A percentile compares a stretch with the other conserved stretches of the same genome.
Evolutionary conservation across 1,140 invertebrate genomes (phyloP).

Genomic region (Drosophila littoralis): DNA sequence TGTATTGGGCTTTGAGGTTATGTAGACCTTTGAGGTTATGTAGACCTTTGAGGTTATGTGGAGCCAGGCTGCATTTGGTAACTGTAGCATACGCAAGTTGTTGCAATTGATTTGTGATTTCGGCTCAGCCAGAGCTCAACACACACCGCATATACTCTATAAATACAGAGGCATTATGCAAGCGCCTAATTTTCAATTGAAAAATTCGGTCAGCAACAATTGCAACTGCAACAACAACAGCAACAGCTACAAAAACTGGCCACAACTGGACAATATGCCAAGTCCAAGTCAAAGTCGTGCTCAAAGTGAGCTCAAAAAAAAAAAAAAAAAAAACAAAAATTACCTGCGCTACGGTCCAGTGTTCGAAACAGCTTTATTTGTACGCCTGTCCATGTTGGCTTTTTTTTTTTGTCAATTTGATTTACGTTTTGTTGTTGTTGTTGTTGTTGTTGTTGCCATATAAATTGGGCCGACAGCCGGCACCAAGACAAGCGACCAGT

Average conservation of each 20-base stretch:
- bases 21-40: no score
- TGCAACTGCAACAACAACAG: conserved; percentile 3
- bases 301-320: conserved; percentile 17
- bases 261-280: conserved; percentile 40
- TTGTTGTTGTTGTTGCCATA: not conserved
- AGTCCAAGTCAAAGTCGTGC: conserved; percentile 41
- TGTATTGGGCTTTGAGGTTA: no score
- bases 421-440: not conserved
- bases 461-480: conserved; percentile 29
- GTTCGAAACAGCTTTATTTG: conserved; percentile 38
- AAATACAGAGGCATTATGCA: conserved; percentile 37
- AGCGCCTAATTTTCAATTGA: conserved; percentile 39
- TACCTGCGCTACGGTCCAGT: conserved; percentile 4
- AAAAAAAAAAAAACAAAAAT: conserved; percentile 10
- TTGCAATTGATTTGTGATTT: conserved; percentile 36
- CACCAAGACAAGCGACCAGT: not conserved
- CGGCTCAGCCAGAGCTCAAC: not conserved
- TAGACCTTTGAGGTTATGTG: no score
- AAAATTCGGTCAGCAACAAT: conserved; percentile 40
- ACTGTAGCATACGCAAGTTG: no score
- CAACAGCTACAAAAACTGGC: conserved; percentile 4
- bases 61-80: no score
- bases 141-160: not conserved
- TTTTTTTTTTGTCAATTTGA: not conserved
- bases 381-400: conserved; percentile 20